Evolutionary conservation across 2,113 vertebrate genomes (phyloP).

Genomic region (Ochotona princeps): DNA sequence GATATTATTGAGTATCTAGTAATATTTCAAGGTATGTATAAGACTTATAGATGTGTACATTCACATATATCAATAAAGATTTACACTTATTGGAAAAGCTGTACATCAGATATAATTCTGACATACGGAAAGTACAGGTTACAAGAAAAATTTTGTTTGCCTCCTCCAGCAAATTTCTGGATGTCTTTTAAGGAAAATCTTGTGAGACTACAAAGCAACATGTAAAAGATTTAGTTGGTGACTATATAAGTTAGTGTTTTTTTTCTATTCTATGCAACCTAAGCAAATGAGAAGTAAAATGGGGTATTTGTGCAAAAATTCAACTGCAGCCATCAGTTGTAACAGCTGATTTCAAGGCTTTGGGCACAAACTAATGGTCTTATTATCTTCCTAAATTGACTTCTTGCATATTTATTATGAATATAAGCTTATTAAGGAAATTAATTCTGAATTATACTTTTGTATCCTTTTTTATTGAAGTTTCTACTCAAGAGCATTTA

Average conservation of each 20-base stretch:
- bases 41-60: background rate
- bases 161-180: background rate
- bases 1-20: slow-evolving; percentile 15
- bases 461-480: background rate
- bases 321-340: background rate
- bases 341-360: background rate
- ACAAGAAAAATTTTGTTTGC: background rate
- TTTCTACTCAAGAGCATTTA: background rate
- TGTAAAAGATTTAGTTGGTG: slow-evolving; percentile 12
- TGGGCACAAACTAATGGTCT: background rate
- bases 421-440: slow-evolving; percentile 18
- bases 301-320: background rate
- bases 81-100: slow-evolving; percentile 34
- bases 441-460: background rate
- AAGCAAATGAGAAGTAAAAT: slow-evolving; percentile 47
- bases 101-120: slow-evolving; percentile 27
- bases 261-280: slow-evolving; percentile 2
- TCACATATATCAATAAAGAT: background rate
- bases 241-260: slow-evolving; percentile 21
- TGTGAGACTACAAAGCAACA: slow-evolving; percentile 6
- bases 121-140: slow-evolving; percentile 16
- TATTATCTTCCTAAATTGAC: slow-evolving; percentile 24
- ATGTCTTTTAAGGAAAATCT: slow-evolving; percentile 7
- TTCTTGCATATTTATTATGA: background rate
- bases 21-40: slow-evolving; percentile 21